phyloP scores from a whole-genome alignment of 1,140 invertebrate species.

The Kradibia gibbosae region DNA sequence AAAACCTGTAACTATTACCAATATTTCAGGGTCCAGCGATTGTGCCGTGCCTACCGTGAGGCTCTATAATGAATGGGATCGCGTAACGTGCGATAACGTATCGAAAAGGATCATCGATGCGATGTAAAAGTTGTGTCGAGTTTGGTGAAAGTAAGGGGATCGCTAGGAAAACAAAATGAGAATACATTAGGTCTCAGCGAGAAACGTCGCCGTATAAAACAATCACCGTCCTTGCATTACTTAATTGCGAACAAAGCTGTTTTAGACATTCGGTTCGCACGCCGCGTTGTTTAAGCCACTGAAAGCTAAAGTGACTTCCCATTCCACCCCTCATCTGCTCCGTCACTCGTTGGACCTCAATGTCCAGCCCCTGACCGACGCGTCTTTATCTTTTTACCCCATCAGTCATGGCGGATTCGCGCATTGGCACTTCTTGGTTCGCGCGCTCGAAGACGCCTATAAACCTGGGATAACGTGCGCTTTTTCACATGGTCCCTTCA shows the following conservation, averaged over 20 bases:
- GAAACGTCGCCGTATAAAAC: not conserved
- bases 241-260: not conserved
- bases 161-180: not conserved
- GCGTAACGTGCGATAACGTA: no score
- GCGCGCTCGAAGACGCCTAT: not conserved
- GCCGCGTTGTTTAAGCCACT: not conserved
- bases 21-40: no score
- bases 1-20: no score
- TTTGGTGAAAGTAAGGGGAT: no score
- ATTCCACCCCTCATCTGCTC: not conserved
- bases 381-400: slow-evolving; percentile 13
- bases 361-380: not conserved
- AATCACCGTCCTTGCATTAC: not conserved
- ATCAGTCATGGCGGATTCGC: not conserved
- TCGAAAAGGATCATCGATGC: no score
- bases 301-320: not conserved
- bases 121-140: no score
- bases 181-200: not conserved
- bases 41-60: no score
- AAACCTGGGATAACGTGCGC: not conserved
- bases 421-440: not conserved
- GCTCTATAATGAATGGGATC: no score
- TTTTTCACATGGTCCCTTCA: not conserved
- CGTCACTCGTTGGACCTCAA: not conserved
- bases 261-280: not conserved